phyloP scores from a whole-genome alignment of 2,888 invertebrate species.

The Drosophila falleni region DNA sequence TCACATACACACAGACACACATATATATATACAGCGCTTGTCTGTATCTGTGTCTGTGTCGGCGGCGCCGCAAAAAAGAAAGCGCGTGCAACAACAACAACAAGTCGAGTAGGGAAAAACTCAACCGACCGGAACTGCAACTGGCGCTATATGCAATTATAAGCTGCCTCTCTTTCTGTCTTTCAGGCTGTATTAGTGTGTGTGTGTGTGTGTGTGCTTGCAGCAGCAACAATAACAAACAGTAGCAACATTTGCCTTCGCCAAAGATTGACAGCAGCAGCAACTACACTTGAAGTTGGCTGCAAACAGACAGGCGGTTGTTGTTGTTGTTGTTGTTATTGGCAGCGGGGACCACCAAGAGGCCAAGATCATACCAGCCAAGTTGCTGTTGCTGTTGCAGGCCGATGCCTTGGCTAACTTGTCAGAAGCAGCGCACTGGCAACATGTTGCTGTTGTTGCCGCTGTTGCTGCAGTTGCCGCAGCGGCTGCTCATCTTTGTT shows the following conservation, averaged over 20 bases:
- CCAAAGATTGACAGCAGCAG: constrained; percentile 72
- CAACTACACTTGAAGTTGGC: constrained; percentile 49
- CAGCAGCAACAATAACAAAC: constrained; percentile 57
- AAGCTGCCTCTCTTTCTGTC: constrained; percentile 46
- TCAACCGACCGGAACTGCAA: constrained; percentile 82
- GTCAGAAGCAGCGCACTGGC: constrained; percentile 53
- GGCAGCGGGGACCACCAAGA: constrained; percentile 63
- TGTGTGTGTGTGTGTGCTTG: constrained; percentile 8
- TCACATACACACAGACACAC: constrained; percentile 61
- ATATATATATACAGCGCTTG: constrained; percentile 1
- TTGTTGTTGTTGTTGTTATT: constrained; percentile 35
- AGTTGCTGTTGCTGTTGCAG: constrained; percentile 32
- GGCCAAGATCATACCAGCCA: constrained; percentile 21
- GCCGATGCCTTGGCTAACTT: constrained; percentile 43
- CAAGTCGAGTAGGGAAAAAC: constrained; percentile 56
- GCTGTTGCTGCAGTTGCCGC: constrained; percentile 34
- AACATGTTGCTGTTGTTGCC: constrained; percentile 55
- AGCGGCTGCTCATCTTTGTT: constrained; percentile 58
- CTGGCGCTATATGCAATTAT: constrained; percentile 82
- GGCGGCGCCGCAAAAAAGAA: constrained; percentile 79
- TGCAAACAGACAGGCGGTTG: constrained; percentile 23
- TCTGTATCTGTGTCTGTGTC: constrained; percentile 26
- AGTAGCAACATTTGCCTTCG: constrained; percentile 78
- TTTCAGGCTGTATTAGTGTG: not conserved
- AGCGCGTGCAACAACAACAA: constrained; percentile 74